A percentile compares a stretch with the other conserved stretches of the same genome.
phyloP scores from a whole-genome alignment of 2,113 vertebrate species.

The Oceanites oceanicus region DNA sequence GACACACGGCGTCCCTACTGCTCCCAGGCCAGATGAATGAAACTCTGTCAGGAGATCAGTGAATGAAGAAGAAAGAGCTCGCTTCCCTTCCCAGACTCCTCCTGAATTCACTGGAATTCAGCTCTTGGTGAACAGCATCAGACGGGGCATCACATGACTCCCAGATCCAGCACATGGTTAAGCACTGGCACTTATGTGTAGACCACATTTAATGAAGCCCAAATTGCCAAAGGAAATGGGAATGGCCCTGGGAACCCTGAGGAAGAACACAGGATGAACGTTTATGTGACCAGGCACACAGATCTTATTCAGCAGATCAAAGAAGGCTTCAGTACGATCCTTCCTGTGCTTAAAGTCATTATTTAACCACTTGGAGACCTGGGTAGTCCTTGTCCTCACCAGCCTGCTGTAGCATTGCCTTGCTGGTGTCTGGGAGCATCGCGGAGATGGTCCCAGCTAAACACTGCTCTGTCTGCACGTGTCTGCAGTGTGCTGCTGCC shows the following conservation, averaged over 20 bases:
- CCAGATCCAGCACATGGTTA: background rate
- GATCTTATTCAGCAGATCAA: background rate
- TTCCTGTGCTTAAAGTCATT: background rate
- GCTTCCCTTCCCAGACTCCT: background rate
- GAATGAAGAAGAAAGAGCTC: background rate
- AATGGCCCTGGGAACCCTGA: background rate
- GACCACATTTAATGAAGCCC: background rate
- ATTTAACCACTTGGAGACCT: background rate
- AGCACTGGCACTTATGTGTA: background rate
- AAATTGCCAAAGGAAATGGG: background rate
- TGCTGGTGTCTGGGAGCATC: background rate
- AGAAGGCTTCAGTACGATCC: background rate
- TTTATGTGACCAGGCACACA: background rate
- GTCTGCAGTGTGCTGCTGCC: background rate
- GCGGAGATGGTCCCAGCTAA: background rate
- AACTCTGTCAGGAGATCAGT: conserved; percentile 3
- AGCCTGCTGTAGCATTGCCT: background rate
- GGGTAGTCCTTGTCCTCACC: background rate
- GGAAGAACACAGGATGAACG: background rate
- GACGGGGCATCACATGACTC: accelerated
- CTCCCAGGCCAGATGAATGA: conserved; percentile 12
- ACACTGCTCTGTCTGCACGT: accelerated
- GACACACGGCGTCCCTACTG: background rate
- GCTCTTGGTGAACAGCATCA: background rate
- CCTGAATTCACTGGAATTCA: background rate